Evolutionary conservation across 2,888 invertebrate genomes (phyloP).

Genomic region (Molanna angustata): DNA sequence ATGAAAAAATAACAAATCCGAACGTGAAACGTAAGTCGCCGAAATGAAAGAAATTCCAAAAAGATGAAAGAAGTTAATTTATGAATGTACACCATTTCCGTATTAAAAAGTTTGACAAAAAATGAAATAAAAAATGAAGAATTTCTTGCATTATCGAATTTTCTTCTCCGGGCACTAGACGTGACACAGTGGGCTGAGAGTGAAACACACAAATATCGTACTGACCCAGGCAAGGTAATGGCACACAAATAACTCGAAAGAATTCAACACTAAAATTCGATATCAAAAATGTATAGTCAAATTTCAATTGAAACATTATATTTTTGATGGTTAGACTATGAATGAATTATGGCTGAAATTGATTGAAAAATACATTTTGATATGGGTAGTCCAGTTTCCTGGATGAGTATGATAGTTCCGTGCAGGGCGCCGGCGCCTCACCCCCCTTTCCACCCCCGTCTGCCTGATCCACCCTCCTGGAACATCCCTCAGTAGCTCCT

Average conservation of each 20-base stretch:
- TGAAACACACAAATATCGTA: neutral
- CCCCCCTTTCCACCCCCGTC: conserved; percentile 36
- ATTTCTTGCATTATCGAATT: conserved; percentile 33
- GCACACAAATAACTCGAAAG: too few relatives aligned
- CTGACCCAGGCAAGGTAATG: neutral
- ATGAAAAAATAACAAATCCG: too few relatives aligned
- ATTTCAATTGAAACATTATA: too few relatives aligned
- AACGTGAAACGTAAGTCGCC: too few relatives aligned
- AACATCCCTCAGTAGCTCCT: conserved; percentile 31
- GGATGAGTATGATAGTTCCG: conserved; percentile 33
- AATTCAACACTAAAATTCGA: too few relatives aligned
- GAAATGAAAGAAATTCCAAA: too few relatives aligned
- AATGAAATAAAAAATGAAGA: conserved; percentile 25
- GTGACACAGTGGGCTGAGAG: conserved; percentile 19
- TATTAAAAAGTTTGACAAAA: neutral
- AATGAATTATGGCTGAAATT: too few relatives aligned
- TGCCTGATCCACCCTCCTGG: conserved; percentile 20
- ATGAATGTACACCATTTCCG: neutral
- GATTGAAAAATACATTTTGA: too few relatives aligned
- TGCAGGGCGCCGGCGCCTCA: conserved; percentile 43
- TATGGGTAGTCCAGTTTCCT: too few relatives aligned
- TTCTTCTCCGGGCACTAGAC: conserved; percentile 17
- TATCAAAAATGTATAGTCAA: too few relatives aligned
- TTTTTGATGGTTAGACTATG: too few relatives aligned
- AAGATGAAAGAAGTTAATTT: too few relatives aligned